Evolutionary conservation across 2,797 vertebrate species (phyloP).

Genomic region (Lutra lutra): DNA sequence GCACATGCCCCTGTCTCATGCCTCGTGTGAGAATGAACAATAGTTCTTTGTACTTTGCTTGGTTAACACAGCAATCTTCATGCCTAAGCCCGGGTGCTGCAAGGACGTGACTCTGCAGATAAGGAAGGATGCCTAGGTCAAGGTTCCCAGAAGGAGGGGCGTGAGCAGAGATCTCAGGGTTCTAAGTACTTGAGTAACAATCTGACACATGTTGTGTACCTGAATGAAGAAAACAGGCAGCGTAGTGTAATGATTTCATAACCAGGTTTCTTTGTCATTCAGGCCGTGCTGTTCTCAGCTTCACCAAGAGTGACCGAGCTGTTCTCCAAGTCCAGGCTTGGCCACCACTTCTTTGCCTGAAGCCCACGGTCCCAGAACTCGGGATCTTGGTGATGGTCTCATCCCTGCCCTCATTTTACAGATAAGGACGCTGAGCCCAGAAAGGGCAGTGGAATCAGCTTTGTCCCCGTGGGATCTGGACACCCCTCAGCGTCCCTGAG

Average conservation of each 20-base stretch:
- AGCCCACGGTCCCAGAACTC: not conserved
- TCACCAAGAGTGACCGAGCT: not conserved
- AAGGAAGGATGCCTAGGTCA: not conserved
- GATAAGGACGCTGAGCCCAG: not conserved
- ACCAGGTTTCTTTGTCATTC: not conserved
- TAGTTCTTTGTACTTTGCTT: not conserved
- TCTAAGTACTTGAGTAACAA: not conserved
- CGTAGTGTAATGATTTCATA: not conserved
- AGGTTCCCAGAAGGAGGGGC: not conserved
- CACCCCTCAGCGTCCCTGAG: not conserved
- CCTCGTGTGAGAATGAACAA: not conserved
- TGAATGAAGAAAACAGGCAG: not conserved
- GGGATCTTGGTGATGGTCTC: not conserved
- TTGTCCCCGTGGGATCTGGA: too few relatives aligned
- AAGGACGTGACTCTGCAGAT: not conserved
- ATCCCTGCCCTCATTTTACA: too few relatives aligned
- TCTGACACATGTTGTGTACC: rapidly evolving
- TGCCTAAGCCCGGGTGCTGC: not conserved
- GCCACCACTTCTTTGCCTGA: not conserved
- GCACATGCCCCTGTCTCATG: rapidly evolving
- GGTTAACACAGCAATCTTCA: not conserved
- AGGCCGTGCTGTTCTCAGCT: not conserved
- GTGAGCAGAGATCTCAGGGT: not conserved
- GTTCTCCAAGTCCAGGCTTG: not conserved
- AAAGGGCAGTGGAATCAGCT: not conserved